Conservation (phyloP, 2,797 vertebrate genomes). For the Melanotaenia pygmaea region DNA sequence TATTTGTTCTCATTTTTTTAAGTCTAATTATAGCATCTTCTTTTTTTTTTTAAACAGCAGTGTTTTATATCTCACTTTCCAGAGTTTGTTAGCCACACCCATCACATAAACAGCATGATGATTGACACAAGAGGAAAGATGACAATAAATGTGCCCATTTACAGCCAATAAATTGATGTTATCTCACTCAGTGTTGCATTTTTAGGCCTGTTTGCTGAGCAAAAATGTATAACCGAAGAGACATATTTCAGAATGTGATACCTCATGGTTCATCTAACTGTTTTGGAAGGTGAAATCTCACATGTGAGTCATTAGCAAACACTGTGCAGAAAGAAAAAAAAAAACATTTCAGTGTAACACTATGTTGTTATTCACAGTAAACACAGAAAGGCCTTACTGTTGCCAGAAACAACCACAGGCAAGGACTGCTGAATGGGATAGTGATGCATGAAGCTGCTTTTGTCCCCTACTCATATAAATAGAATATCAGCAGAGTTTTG, state of each 20-base stretch:
- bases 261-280: not conserved
- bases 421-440: not conserved
- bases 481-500: no score
- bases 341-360: not conserved
- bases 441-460: slow-evolving; percentile 23
- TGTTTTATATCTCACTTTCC: not conserved
- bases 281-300: slow-evolving; percentile 2
- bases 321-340: not conserved
- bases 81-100: not conserved
- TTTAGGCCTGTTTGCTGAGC: not conserved
- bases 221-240: not conserved
- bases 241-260: not conserved
- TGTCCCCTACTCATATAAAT: slow-evolving; percentile 13
- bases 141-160: not conserved
- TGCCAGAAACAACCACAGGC: slow-evolving; percentile 4
- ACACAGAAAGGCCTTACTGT: slow-evolving; percentile 11
- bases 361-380: slow-evolving; percentile 4
- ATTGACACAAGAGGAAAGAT: not conserved
- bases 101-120: not conserved
- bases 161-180: not conserved
- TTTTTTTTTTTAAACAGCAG: not conserved
- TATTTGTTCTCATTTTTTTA: slow-evolving; percentile 30
- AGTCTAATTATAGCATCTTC: not conserved
- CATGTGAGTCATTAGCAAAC: not conserved
- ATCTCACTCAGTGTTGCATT: not conserved